These are phyloP conservation scores for Panagrolaimus sp. DNA, from an alignment of 1,140 invertebrate genomes.

Conservation along the genomic window DNA sequence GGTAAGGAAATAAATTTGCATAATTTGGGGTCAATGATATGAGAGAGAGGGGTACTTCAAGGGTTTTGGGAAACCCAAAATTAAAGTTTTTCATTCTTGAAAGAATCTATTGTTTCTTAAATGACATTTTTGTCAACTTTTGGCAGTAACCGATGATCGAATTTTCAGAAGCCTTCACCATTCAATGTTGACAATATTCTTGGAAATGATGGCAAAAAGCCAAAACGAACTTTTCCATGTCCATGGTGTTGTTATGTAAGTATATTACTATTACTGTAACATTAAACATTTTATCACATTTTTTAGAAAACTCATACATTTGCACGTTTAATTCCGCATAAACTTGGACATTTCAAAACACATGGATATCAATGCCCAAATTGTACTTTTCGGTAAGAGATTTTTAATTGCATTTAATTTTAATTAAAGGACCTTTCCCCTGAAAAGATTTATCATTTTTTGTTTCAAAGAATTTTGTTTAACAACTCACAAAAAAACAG, in stretches of 20 bases:
- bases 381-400: conserved; percentile 33
- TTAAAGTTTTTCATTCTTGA: too few species aligned
- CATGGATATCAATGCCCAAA: conserved; percentile 34
- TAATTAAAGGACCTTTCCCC: background rate
- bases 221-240: conserved; percentile 8
- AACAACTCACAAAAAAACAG: too few species aligned
- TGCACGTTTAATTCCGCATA: conserved; percentile 30
- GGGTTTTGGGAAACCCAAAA: background rate
- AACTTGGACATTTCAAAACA: conserved; percentile 30
- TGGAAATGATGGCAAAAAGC: conserved; percentile 9
- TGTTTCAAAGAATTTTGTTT: too few species aligned
- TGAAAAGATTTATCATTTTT: background rate
- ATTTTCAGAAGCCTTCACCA: conserved; percentile 17
- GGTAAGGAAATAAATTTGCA: background rate
- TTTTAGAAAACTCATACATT: conserved; percentile 35
- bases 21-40: background rate
- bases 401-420: background rate
- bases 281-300: conserved; percentile 14
- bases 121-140: too few species aligned
- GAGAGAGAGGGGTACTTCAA: background rate
- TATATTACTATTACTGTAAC: background rate
- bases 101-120: too few species aligned
- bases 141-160: too few species aligned
- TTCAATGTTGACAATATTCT: conserved; percentile 2
- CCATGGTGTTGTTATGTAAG: background rate